Base-by-base conservation (phyloP, 2,888 invertebrate genomes). In the Leptinotarsa peninsularis region DNA sequence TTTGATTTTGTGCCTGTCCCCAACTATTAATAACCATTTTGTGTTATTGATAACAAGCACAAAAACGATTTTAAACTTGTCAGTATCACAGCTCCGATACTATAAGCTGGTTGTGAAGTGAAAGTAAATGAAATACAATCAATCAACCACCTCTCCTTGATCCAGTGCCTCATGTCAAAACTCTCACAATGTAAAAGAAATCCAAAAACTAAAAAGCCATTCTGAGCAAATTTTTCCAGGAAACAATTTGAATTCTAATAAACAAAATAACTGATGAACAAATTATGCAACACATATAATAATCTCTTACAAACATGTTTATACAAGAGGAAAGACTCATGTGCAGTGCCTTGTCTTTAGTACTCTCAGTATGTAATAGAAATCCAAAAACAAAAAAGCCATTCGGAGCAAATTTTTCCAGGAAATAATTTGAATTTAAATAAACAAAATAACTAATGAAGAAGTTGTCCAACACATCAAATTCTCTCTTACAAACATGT, bases 271-370 rank as follows among this genome's bases (percentile, higher is more conserved):
- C 23, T 18, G 10, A 58, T 18, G 10, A 58, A 18, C 15, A 23
- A 63, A 4, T 63, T 63, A 33, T 63, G 63, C 58, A 21, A 58
- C 58, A 58, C 58, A 23, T 18, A 7, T 14, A 58, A 58, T 18
- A 0, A 13, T 13, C 56, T n/a, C 54, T 18, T 54, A 54, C 18
- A 5, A 56, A 18, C 23, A 18, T 58, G 58, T 23, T 58, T 21
- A 23, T 58, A 58, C 21, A 23, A 23, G 54, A 3, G 10, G 54
- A 58, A 56, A 21, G 18, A 56, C 21, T 58, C 14, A 21, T 2
- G 23, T 21, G 58, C 58, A 21, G 4, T 58, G 33, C 21, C 21
- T 21, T 21, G 21, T 21, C 21, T 21, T 21, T 21, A 21, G 21
- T 21, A 21, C 21, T 21, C 27, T 27, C 27, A 27, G 27, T 4